Conservation (phyloP, 2,888 invertebrate species). For the Alsophila aescularia region DNA sequence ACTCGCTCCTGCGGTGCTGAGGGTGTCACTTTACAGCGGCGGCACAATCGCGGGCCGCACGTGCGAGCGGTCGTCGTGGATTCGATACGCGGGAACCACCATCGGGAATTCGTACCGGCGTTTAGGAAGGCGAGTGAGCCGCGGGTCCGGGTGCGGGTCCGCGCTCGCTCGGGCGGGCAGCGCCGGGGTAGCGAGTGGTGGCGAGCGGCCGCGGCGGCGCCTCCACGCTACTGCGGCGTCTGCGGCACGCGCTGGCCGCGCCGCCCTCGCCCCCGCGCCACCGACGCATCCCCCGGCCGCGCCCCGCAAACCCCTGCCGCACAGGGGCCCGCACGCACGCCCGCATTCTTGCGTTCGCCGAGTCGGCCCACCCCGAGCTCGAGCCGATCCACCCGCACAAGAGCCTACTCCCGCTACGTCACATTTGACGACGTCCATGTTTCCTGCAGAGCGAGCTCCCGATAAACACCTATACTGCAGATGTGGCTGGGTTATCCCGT, state of each 20-base stretch:
- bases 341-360: constrained; percentile 72
- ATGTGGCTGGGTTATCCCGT: constrained; percentile 9
- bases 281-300: constrained; percentile 65
- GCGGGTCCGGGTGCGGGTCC: constrained; percentile 51
- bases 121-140: constrained; percentile 42
- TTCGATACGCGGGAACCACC: constrained; percentile 64
- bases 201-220: constrained; percentile 78
- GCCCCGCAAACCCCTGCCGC: constrained; percentile 59
- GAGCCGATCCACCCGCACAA: constrained; percentile 57
- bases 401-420: constrained; percentile 55
- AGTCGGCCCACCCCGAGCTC: constrained; percentile 41
- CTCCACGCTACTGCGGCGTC: constrained; percentile 83
- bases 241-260: constrained; percentile 75
- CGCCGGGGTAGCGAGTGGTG: constrained; percentile 51
- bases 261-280: constrained; percentile 51
- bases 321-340: constrained; percentile 77
- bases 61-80: constrained; percentile 46
- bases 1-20: constrained; percentile 43
- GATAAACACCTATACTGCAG: constrained; percentile 44
- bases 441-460: constrained; percentile 47
- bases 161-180: constrained; percentile 60
- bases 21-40: constrained; percentile 37
- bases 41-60: constrained; percentile 45
- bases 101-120: constrained; percentile 48
- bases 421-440: constrained; percentile 43